These are phyloP conservation scores for Erebia palarica DNA, from an alignment of 2,888 invertebrate genomes.

Conservation along the genomic window DNA sequence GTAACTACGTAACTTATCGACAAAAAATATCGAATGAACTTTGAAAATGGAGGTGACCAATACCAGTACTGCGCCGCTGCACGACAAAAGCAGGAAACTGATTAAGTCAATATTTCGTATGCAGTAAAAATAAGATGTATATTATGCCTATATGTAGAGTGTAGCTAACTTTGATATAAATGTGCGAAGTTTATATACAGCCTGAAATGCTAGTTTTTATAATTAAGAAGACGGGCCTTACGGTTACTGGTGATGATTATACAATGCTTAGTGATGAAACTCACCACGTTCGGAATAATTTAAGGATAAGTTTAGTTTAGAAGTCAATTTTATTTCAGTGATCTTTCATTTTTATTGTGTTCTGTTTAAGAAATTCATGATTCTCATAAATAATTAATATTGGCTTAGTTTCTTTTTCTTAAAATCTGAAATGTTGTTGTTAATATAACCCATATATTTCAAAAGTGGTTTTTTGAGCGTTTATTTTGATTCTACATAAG, in stretches of 20 bases:
- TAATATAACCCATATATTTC: too few relatives aligned
- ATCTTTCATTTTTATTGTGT: too few relatives aligned
- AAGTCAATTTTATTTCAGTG: neutral
- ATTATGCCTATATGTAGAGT: constrained; percentile 31
- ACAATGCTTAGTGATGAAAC: constrained; percentile 62
- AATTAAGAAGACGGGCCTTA: constrained; percentile 45
- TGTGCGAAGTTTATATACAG: constrained; percentile 40
- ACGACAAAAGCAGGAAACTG: neutral
- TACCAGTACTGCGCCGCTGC: neutral
- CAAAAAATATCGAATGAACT: too few relatives aligned
- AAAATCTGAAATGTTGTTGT: too few relatives aligned
- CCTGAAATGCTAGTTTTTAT: constrained; percentile 35
- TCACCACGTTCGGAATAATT: constrained; percentile 73
- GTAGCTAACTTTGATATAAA: constrained; percentile 39
- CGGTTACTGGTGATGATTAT: constrained; percentile 43
- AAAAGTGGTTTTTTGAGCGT: too few relatives aligned
- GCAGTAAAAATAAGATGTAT: constrained; percentile 17
- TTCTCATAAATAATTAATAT: too few relatives aligned
- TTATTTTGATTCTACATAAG: too few relatives aligned
- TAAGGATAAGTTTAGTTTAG: constrained; percentile 39
- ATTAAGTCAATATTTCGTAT: neutral
- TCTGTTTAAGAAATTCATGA: too few relatives aligned
- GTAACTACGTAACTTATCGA: too few relatives aligned
- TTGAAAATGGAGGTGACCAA: neutral
- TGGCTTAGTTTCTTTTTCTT: too few relatives aligned